phyloP scores from a whole-genome alignment of 2,797 vertebrate genomes.

The Chiroxiphia lanceolata region DNA sequence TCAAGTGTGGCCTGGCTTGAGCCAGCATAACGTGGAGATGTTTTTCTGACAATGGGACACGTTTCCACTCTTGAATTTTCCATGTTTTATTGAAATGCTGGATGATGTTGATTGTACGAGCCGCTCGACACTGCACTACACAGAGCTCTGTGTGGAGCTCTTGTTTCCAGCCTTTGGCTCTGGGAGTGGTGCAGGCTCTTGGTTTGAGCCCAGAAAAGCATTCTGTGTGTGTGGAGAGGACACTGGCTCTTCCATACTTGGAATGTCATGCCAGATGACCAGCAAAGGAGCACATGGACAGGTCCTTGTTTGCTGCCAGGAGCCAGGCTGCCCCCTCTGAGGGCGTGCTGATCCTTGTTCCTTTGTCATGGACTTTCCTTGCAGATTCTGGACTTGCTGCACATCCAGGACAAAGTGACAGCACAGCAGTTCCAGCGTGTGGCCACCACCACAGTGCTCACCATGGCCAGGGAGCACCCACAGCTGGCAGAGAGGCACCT shows the following conservation, averaged over 20 bases:
- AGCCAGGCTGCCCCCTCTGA: neutral
- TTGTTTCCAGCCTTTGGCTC: neutral
- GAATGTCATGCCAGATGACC: neutral
- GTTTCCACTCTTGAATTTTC: neutral
- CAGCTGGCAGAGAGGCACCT: constrained; percentile 80
- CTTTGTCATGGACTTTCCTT: neutral
- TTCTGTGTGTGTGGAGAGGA: fast-evolving
- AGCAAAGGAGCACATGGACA: neutral
- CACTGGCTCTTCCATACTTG: neutral
- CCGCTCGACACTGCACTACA: neutral
- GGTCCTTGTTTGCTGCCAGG: neutral
- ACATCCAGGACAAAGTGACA: constrained; percentile 83
- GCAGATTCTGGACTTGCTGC: constrained; percentile 89
- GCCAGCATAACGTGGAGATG: fast-evolving
- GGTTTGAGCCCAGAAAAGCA: neutral
- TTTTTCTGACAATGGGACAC: fast-evolving
- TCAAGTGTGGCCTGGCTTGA: fast-evolving
- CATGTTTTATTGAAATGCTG: neutral
- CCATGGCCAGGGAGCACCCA: constrained; percentile 80
- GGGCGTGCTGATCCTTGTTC: neutral
- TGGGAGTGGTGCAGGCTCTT: neutral
- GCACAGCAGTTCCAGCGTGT: constrained; percentile 89
- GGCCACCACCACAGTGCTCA: constrained; percentile 81
- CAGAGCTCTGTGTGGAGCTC: neutral
- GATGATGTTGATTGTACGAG: neutral